Evolutionary conservation across 2,888 invertebrate species (phyloP).

Genomic region (Kuschelorhynchus macadamiae): DNA sequence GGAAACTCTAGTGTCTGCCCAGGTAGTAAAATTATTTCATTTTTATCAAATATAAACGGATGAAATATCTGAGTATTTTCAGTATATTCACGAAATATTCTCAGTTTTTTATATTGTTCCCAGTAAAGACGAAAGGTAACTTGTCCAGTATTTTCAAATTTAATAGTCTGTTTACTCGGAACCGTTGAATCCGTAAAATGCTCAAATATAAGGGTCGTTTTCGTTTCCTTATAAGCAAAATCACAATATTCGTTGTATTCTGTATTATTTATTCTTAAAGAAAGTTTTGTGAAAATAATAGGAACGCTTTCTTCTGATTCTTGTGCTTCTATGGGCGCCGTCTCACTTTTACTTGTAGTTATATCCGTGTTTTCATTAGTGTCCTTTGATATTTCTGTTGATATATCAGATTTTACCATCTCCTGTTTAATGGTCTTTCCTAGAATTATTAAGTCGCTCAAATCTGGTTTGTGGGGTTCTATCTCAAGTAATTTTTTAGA

Average conservation of each 20-base stretch:
- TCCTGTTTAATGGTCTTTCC: conserved; percentile 53
- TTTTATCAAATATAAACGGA: conserved; percentile 73
- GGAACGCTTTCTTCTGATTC: not conserved
- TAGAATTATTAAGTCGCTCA: conserved; percentile 57
- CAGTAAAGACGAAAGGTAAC: conserved; percentile 56
- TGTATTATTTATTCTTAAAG: conserved; percentile 48
- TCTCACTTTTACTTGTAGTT: not conserved
- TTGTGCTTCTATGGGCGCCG: not conserved
- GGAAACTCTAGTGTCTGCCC: conserved; percentile 68
- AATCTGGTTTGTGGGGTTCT: conserved; percentile 60
- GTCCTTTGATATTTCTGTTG: not conserved
- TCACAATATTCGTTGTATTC: conserved; percentile 5
- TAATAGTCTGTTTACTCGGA: conserved; percentile 48
- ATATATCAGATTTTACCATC: not conserved
- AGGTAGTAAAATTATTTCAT: conserved; percentile 71
- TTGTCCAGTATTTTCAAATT: conserved; percentile 57
- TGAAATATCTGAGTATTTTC: conserved; percentile 24
- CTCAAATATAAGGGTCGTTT: conserved; percentile 54
- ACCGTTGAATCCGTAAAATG: conserved; percentile 44
- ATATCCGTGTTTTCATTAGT: not conserved
- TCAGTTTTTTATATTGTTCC: conserved; percentile 63
- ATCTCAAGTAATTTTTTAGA: conserved; percentile 55
- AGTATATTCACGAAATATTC: conserved; percentile 52
- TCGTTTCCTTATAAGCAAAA: not conserved
- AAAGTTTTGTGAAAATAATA: conserved; percentile 12